Percentiles rank a stretch among this genome's conserved stretches.
Evolutionary conservation across 2,888 invertebrate species (phyloP).

Genomic region (Acrocera orbiculus): DNA sequence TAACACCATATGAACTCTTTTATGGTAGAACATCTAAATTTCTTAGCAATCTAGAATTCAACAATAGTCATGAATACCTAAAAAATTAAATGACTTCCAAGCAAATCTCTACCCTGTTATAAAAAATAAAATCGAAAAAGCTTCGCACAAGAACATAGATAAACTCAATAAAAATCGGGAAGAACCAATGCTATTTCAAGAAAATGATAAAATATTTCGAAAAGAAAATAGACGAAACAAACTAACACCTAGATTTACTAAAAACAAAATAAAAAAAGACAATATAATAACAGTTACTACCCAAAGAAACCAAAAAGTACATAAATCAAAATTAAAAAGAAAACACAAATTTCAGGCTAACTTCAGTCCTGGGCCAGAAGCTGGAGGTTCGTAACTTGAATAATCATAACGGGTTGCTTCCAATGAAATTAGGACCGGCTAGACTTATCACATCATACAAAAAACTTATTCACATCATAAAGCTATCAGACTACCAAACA

Average conservation of each 20-base stretch:
- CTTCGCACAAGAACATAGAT: background rate
- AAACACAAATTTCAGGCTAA: background rate
- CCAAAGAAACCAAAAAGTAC: background rate
- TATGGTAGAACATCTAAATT: background rate
- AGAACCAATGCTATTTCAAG: constrained; percentile 4
- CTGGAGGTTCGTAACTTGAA: no score
- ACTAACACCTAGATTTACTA: constrained; percentile 9
- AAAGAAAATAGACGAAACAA: constrained; percentile 13
- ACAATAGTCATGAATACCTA: background rate
- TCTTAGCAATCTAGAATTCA: background rate
- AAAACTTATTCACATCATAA: no score
- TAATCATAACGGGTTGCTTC: no score
- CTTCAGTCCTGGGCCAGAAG: no score
- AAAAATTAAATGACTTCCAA: constrained; percentile 4
- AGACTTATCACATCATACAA: no score
- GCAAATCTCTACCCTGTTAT: constrained; percentile 4
- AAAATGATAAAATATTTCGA: constrained; percentile 7
- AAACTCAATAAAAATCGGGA: constrained; percentile 7
- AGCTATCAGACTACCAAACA: no score
- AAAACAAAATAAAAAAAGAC: constrained; percentile 9
- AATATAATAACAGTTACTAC: constrained; percentile 8
- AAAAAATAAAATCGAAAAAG: background rate
- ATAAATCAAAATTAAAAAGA: background rate
- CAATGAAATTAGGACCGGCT: no score
- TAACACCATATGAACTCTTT: background rate